These are phyloP conservation scores for Limnothrissa miodon DNA, from an alignment of 2,113 vertebrate species.

Conservation along the genomic window DNA sequence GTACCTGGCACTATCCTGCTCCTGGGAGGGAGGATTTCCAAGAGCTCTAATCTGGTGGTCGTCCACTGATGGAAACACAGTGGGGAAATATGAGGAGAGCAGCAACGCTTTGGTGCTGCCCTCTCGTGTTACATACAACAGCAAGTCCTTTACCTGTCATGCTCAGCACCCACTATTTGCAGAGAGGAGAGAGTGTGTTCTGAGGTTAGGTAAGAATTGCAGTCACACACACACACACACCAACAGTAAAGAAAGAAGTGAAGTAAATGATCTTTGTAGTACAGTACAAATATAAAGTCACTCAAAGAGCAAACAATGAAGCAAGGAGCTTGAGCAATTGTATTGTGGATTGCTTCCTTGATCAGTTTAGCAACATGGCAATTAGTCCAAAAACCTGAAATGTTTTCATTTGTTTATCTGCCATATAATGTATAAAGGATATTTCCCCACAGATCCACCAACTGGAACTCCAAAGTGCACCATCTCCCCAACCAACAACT, in stretches of 20 bases:
- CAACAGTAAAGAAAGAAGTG: too few species aligned
- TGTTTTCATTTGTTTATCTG: too few species aligned
- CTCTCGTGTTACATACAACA: slow-evolving; percentile 60
- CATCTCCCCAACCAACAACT: slow-evolving; percentile 67
- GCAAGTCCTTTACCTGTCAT: slow-evolving; percentile 72
- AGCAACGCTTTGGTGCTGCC: slow-evolving; percentile 70
- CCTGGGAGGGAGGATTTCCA: slow-evolving; percentile 80
- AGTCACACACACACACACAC: background rate
- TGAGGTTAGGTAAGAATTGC: slow-evolving; percentile 75
- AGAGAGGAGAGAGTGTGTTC: slow-evolving; percentile 62
- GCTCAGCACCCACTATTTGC: slow-evolving; percentile 75
- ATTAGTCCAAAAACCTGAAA: too few species aligned
- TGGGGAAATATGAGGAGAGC: slow-evolving; percentile 65
- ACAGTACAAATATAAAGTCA: too few species aligned
- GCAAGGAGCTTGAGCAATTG: too few species aligned
- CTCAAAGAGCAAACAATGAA: too few species aligned
- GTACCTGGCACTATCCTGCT: slow-evolving; percentile 79
- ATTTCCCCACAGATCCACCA: slow-evolving; percentile 59
- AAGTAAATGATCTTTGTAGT: too few species aligned
- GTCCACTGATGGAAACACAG: slow-evolving; percentile 50
- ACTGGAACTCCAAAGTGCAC: slow-evolving; percentile 77
- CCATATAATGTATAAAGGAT: background rate
- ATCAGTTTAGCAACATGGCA: too few species aligned
- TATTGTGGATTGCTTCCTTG: too few species aligned
- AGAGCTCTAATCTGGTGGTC: slow-evolving; percentile 76